phyloP scores from a whole-genome alignment of 2,888 invertebrate genomes.

The Formica aserva region DNA sequence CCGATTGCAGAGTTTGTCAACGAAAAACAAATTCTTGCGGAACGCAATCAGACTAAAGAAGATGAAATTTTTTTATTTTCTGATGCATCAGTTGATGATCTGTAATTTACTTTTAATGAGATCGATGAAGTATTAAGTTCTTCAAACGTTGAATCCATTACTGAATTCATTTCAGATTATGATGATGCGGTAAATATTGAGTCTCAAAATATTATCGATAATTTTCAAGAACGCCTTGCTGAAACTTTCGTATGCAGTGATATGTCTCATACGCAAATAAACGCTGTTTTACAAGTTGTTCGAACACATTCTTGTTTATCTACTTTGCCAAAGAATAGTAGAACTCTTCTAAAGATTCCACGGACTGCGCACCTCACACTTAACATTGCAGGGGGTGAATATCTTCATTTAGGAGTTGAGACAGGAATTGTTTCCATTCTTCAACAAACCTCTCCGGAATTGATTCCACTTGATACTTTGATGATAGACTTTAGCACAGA shows the following conservation, averaged over 20 bases:
- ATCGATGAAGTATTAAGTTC: background rate
- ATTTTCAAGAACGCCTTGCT: background rate
- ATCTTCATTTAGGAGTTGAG: no score
- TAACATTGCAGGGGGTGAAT: no score
- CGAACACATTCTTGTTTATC: background rate
- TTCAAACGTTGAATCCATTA: background rate
- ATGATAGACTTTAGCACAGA: no score
- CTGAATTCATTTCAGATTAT: background rate
- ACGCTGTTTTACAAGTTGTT: background rate
- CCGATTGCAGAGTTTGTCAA: background rate
- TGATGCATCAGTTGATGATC: background rate
- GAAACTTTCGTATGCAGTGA: background rate
- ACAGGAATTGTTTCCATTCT: no score
- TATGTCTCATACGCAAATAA: background rate
- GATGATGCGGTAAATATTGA: background rate
- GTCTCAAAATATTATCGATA: background rate
- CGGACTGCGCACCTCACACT: no score
- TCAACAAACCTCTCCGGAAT: no score
- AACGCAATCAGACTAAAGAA: background rate
- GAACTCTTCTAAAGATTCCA: no score
- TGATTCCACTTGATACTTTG: no score
- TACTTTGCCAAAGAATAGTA: background rate
- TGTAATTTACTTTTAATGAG: background rate
- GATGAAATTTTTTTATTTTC: background rate
- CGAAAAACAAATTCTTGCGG: background rate